These are phyloP conservation scores for Quiscalus mexicanus DNA, from an alignment of 2,113 vertebrate species.

Conservation along the genomic window DNA sequence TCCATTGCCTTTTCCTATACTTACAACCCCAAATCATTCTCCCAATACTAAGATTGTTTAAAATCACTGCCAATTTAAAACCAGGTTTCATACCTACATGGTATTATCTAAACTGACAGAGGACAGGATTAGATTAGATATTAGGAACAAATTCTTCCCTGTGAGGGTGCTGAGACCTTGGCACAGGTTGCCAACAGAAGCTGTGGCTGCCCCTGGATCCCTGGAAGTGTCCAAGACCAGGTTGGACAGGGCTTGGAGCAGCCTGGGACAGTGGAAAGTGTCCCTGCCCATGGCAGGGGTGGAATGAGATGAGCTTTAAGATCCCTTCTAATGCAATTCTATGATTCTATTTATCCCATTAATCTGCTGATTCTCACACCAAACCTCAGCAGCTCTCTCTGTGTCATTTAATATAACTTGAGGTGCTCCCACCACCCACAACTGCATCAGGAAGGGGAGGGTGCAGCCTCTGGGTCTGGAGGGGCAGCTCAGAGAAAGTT, in stretches of 20 bases:
- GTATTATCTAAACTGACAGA: background rate
- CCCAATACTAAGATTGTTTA: background rate
- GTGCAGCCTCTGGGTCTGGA: background rate
- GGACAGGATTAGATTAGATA: background rate
- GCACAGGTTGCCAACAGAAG: rapidly evolving
- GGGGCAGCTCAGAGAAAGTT: background rate
- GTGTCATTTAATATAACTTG: rapidly evolving
- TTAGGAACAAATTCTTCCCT: background rate
- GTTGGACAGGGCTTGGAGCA: rapidly evolving
- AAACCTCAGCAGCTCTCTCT: background rate
- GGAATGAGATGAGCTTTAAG: background rate
- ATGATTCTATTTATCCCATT: background rate
- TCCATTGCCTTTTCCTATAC: background rate
- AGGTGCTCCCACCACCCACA: background rate
- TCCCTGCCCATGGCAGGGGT: background rate
- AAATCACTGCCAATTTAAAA: background rate
- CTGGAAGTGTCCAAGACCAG: background rate
- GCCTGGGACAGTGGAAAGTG: rapidly evolving
- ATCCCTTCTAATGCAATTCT: background rate
- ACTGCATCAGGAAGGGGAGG: rapidly evolving
- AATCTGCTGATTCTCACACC: background rate
- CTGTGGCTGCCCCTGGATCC: background rate
- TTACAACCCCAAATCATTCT: background rate
- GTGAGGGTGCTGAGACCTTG: rapidly evolving
- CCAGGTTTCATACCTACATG: background rate